Evolutionary conservation across 2,888 invertebrate genomes (phyloP).

Genomic region (Prenolepis imparis): DNA sequence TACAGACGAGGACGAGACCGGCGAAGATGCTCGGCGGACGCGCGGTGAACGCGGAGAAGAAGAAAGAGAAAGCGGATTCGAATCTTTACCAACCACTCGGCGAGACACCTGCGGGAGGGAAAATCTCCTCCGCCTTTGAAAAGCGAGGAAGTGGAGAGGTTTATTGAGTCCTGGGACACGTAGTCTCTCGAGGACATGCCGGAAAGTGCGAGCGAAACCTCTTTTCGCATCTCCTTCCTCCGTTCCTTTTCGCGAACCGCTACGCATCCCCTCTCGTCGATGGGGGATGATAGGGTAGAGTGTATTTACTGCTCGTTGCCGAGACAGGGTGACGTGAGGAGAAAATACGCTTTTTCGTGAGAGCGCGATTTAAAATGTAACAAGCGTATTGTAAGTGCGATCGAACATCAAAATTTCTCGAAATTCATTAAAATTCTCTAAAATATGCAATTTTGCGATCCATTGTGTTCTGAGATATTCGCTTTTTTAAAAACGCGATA

Average conservation of each 20-base stretch:
- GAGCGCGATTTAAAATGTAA: conserved; percentile 63
- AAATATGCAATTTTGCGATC: conserved; percentile 16
- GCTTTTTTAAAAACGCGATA: not conserved
- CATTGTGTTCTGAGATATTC: not conserved
- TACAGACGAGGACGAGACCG: conserved; percentile 43
- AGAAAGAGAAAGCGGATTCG: conserved; percentile 75
- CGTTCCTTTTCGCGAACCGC: conserved; percentile 41
- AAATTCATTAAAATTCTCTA: conserved; percentile 9
- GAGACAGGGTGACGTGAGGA: conserved; percentile 58
- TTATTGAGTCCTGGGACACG: conserved; percentile 78
- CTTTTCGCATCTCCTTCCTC: conserved; percentile 52
- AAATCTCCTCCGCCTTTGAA: conserved; percentile 75
- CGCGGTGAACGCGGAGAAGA: conserved; percentile 37
- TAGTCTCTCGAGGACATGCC: conserved; percentile 76
- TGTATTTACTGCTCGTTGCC: conserved; percentile 73
- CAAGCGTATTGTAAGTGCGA: conserved; percentile 30
- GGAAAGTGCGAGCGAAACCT: conserved; percentile 77
- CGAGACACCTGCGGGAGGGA: conserved; percentile 76
- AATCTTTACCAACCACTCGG: conserved; percentile 78
- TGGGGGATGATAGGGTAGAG: conserved; percentile 52
- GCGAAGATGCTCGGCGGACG: conserved; percentile 7
- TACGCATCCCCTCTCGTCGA: conserved; percentile 43
- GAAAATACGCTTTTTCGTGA: conserved; percentile 66
- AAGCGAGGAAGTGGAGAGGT: conserved; percentile 76
- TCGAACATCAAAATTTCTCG: conserved; percentile 34